These are phyloP conservation scores for Sciurus carolinensis DNA, from an alignment of 2,797 vertebrate species.

Conservation along the genomic window DNA sequence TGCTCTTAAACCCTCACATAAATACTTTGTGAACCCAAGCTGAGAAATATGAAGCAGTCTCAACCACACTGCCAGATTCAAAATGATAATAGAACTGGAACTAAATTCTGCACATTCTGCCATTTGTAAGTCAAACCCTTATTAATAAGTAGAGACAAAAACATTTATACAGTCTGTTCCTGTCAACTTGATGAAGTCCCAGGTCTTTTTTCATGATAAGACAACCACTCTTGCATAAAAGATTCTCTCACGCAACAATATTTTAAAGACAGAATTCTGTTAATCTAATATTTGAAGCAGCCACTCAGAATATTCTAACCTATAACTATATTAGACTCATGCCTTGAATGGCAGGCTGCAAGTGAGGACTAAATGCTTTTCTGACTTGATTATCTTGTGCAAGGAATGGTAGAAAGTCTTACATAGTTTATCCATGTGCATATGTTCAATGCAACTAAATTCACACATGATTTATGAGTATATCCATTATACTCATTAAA, in stretches of 20 bases:
- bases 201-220: neutral
- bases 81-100: conserved; percentile 36
- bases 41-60: neutral
- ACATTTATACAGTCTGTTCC: neutral
- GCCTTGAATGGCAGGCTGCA: neutral
- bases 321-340: neutral
- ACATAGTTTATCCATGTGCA: neutral
- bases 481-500: neutral
- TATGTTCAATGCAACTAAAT: neutral
- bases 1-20: neutral
- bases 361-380: neutral
- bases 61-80: neutral
- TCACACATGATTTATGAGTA: neutral
- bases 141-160: conserved; percentile 8
- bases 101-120: neutral
- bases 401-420: neutral
- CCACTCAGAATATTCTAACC: neutral
- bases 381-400: neutral
- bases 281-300: neutral
- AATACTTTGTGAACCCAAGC: neutral
- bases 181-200: neutral
- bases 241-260: neutral
- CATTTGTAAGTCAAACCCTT: neutral
- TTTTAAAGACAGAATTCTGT: conserved; percentile 24
- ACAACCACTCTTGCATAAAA: neutral